Conservation (phyloP, 2,113 vertebrate species). For the Actenoides lindsayi region DNA sequence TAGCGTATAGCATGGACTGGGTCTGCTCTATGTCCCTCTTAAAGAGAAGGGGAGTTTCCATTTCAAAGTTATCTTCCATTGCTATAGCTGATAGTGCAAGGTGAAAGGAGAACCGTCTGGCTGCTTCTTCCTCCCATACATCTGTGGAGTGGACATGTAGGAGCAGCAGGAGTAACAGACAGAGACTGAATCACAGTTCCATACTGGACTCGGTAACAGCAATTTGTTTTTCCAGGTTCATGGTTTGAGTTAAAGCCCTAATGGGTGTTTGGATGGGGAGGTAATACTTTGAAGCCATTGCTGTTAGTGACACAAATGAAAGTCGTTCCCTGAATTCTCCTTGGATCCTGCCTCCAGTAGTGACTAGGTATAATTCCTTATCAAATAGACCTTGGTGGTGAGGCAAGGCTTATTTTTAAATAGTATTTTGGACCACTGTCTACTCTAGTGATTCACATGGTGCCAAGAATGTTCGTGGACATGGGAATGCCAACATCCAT, state of each 20-base stretch:
- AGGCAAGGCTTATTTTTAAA: not conserved
- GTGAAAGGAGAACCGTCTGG: not conserved
- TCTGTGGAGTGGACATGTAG: fast-evolving
- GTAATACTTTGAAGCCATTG: not conserved
- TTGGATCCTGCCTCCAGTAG: not conserved
- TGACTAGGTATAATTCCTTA: not conserved
- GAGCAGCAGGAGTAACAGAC: not conserved
- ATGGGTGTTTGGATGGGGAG: not conserved
- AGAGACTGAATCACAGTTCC: not conserved
- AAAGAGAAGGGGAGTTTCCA: not conserved
- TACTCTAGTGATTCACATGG: not conserved
- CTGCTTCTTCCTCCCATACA: not conserved
- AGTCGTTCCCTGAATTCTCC: not conserved
- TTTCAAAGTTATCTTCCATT: not conserved
- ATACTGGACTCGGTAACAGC: not conserved
- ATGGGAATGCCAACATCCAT: not conserved
- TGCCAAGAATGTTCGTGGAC: not conserved
- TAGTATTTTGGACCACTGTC: not conserved
- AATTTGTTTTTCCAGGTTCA: not conserved
- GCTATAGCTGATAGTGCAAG: not conserved
- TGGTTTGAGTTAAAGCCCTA: not conserved
- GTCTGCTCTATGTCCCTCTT: not conserved
- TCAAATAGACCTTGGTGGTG: not conserved
- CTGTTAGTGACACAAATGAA: not conserved
- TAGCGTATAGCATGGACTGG: not conserved